These are phyloP conservation scores for Ambastaia sidthimunki DNA, from an alignment of 2,797 vertebrate genomes.

Conservation along the genomic window DNA sequence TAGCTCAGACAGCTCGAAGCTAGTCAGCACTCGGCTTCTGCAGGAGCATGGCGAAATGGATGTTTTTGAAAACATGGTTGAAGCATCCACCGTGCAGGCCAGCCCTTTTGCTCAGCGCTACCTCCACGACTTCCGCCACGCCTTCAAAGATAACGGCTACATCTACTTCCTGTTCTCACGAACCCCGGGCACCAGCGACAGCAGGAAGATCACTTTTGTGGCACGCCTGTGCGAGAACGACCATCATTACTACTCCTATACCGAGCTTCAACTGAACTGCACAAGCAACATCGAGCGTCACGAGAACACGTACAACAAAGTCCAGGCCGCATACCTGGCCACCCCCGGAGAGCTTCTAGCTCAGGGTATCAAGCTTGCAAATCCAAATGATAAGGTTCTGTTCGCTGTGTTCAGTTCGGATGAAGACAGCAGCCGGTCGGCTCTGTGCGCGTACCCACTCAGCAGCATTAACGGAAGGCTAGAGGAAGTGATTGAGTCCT, in stretches of 20 bases:
- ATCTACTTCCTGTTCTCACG: conserved; percentile 94
- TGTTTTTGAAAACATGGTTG: conserved; percentile 89
- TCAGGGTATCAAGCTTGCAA: conserved; percentile 57
- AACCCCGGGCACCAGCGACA: conserved; percentile 77
- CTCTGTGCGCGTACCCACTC: conserved; percentile 89
- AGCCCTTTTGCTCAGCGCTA: conserved; percentile 81
- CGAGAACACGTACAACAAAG: conserved; percentile 73
- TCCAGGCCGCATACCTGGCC: conserved; percentile 70
- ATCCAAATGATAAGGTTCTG: conserved; percentile 69
- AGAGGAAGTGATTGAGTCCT: conserved; percentile 79
- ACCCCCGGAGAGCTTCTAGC: conserved; percentile 67
- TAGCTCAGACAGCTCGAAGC: conserved; percentile 87
- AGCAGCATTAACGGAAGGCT: conserved; percentile 78
- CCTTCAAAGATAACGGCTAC: conserved; percentile 84
- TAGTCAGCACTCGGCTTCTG: conserved; percentile 92
- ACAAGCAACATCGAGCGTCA: conserved; percentile 37
- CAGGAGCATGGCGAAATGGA: conserved; percentile 77
- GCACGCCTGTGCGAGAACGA: conserved; percentile 89
- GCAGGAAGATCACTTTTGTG: conserved; percentile 86
- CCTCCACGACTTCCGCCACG: conserved; percentile 85
- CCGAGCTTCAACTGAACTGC: conserved; percentile 92
- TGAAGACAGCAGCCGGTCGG: conserved; percentile 68
- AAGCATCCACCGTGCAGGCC: conserved; percentile 89
- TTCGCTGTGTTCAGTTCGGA: conserved; percentile 74
- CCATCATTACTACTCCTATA: conserved; percentile 89